A percentile compares a stretch with the other conserved stretches of the same genome.
Conservation (phyloP, 2,888 invertebrate genomes). For the Meghimatium bilineatum region DNA sequence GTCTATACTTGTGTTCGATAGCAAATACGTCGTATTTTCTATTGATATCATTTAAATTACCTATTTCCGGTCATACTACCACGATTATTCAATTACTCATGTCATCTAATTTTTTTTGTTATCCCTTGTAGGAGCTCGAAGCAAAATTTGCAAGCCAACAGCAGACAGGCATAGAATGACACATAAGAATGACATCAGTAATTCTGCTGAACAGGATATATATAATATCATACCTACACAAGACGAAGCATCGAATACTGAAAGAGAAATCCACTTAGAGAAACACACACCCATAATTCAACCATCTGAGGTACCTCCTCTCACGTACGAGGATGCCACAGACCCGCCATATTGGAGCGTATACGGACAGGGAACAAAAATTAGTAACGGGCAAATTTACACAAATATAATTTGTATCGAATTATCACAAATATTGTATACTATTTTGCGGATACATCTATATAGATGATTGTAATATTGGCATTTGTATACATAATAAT, state of each 20-base stretch:
- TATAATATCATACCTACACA: constrained; percentile 26
- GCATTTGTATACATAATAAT: too few relatives aligned
- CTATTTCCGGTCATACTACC: too few relatives aligned
- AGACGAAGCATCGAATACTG: not conserved
- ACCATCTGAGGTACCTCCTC: constrained; percentile 14
- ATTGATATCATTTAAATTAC: too few relatives aligned
- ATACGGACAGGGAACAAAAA: not conserved
- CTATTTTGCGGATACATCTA: not conserved
- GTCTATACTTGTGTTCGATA: too few relatives aligned
- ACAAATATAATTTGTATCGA: not conserved
- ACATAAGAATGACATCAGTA: not conserved
- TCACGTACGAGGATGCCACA: constrained; percentile 20
- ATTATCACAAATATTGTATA: not conserved
- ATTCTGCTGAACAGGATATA: not conserved
- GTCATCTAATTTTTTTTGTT: too few relatives aligned
- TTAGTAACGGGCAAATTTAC: not conserved
- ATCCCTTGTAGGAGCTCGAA: constrained; percentile 19
- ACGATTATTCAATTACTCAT: too few relatives aligned
- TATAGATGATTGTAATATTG: constrained; percentile 22
- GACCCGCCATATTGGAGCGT: constrained; percentile 31
- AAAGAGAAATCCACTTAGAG: constrained; percentile 20
- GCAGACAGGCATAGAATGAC: not conserved
- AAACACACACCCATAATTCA: constrained; percentile 19
- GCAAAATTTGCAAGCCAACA: constrained; percentile 40
- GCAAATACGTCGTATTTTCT: too few relatives aligned